Base-by-base conservation (phyloP, 2,797 vertebrate species). In the Urocyon cinereoargenteus region DNA sequence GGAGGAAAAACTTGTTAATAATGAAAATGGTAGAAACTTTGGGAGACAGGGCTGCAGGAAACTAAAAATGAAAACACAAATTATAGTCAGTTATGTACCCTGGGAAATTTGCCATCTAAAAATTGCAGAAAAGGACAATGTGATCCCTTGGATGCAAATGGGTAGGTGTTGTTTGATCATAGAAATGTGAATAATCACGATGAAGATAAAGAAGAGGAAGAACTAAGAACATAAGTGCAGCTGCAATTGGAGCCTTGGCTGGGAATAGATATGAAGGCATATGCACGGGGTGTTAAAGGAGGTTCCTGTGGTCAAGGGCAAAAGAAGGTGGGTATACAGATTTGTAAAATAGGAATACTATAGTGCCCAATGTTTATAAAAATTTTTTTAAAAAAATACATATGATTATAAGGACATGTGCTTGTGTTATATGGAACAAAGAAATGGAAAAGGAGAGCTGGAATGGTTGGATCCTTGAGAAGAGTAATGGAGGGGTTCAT, bases 11-110 rank as follows among this genome's bases (percentile, higher is more conserved):
- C 68, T 97, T 66, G 68, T 77, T 78, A 87, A 64, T 61, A 62
- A 91, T 92, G 28, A 94, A 92, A 96, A 62, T 49, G 26, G 22
- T n/a, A 62, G 40, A n/a, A 92, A 59, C 34, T 49, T 49, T 66
- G 31, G 61, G 62, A 92, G 61, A 83, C 6, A 82, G 59, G 61
- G 34, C 51, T 82, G n/a, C 14, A 77, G n/a, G 77, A 86, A 88
- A 73, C 14, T 28, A 18, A 94, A 81, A 87, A 45, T 16, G 57
- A 86, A 96, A 92, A 55, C 15, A 78, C 22, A 68, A 86, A 86
- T 90, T 40, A 75, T 2, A 83, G 53, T 83, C 45, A 13, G 6
- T 85, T 95, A 28, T 22, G 13, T 31, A 55, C 21, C 28, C 51
- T 64, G 68, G 87, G 72, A 91, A 70, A 85, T 66, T 53, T 36